These are phyloP conservation scores for Todiramphus chloris DNA, from an alignment of 2,113 vertebrate species.

Conservation along the genomic window DNA sequence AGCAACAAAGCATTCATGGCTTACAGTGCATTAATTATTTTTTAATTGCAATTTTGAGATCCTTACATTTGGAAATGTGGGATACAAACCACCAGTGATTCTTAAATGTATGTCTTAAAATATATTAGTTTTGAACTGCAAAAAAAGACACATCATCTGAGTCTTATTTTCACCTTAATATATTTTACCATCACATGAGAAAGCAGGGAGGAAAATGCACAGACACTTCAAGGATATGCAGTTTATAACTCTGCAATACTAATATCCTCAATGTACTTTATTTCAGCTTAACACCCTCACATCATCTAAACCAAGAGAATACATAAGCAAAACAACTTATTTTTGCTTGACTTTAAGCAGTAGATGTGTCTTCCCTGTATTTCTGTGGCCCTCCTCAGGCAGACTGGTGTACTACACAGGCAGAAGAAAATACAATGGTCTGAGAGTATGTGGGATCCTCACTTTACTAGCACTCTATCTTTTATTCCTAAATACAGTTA, in stretches of 20 bases:
- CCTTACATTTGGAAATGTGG: background rate
- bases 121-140: background rate
- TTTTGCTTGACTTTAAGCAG: background rate
- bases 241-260: background rate
- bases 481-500: background rate
- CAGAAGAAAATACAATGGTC: background rate
- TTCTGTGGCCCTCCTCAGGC: background rate
- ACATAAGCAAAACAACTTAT: background rate
- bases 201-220: background rate
- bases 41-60: background rate
- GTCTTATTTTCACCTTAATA: background rate
- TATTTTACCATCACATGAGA: background rate
- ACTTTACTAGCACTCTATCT: background rate
- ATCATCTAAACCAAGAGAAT: background rate
- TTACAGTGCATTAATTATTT: background rate
- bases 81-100: background rate
- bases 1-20: background rate
- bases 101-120: background rate
- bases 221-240: background rate
- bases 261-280: background rate
- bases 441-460: background rate
- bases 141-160: background rate
- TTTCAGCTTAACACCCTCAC: background rate
- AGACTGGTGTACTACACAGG: background rate
- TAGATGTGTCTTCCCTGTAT: background rate